Conservation (phyloP, 2,797 vertebrate species). For the Staurois parvus region DNA sequence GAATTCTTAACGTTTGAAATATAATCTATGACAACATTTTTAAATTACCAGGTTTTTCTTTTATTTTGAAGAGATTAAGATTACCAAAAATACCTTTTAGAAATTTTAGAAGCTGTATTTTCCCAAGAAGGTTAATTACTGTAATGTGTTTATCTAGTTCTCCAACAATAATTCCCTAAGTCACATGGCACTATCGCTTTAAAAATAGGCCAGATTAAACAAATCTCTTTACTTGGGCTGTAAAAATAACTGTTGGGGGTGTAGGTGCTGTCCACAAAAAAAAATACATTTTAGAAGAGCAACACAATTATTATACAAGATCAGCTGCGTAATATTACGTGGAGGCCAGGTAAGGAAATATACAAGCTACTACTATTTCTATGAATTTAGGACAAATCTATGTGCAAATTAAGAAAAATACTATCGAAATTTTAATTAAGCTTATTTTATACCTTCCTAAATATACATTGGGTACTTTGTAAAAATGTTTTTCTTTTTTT, state of each 20-base stretch:
- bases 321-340: background rate
- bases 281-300: background rate
- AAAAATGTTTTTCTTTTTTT: too few relatives aligned
- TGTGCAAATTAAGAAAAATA: too few relatives aligned
- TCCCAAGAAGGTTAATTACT: conserved; percentile 70
- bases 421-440: too few relatives aligned
- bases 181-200: conserved; percentile 72
- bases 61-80: conserved; percentile 35
- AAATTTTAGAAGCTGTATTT: conserved; percentile 68
- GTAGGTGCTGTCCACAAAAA: background rate
- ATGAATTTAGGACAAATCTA: too few relatives aligned
- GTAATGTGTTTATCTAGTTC: conserved; percentile 71
- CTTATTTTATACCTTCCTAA: too few relatives aligned
- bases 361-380: too few relatives aligned
- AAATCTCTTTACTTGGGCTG: conserved; percentile 81
- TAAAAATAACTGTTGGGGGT: conserved; percentile 70
- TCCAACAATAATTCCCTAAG: conserved; percentile 69
- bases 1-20: background rate
- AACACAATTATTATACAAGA: background rate
- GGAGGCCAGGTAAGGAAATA: background rate
- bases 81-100: conserved; percentile 63
- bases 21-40: background rate
- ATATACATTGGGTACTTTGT: too few relatives aligned
- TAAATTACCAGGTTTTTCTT: conserved; percentile 26
- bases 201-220: conserved; percentile 86